Conservation (phyloP, 1,140 invertebrate species). For the Riptortus pedestris region DNA sequence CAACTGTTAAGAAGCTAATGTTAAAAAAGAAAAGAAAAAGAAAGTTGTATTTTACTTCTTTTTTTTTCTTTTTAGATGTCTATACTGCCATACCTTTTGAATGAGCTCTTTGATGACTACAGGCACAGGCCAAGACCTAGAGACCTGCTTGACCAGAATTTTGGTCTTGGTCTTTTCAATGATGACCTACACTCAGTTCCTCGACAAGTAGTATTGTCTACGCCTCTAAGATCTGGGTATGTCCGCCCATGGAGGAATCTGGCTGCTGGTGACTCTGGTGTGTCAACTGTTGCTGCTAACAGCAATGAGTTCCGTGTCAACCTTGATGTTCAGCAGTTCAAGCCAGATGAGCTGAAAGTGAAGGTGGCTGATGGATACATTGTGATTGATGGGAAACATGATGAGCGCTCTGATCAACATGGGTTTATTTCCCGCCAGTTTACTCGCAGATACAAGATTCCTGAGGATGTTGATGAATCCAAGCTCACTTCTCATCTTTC, state of each 20-base stretch:
- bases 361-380: slow-evolving; percentile 54
- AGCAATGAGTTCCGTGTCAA: too few relatives aligned
- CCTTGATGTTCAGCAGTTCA: too few relatives aligned
- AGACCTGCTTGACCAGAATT: not conserved
- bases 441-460: too few relatives aligned
- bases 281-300: too few relatives aligned
- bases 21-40: too few relatives aligned
- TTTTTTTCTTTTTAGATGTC: not conserved
- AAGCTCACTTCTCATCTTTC: slow-evolving; percentile 48
- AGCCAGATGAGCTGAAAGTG: too few relatives aligned
- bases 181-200: not conserved
- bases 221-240: slow-evolving; percentile 1
- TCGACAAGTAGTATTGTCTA: not conserved
- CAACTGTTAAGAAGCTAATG: too few relatives aligned
- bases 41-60: too few relatives aligned
- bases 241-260: not conserved
- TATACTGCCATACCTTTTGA: not conserved
- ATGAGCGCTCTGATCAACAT: slow-evolving; percentile 52
- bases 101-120: not conserved
- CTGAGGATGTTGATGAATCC: slow-evolving; percentile 46
- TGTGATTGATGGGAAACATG: slow-evolving; percentile 57
- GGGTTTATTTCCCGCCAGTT: slow-evolving; percentile 53
- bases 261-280: too few relatives aligned
- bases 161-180: slow-evolving; percentile 2
- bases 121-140: not conserved